phyloP scores from a whole-genome alignment of 64 coral and sea anemone genomes.

The Dendrophyllia cribrosa region DNA sequence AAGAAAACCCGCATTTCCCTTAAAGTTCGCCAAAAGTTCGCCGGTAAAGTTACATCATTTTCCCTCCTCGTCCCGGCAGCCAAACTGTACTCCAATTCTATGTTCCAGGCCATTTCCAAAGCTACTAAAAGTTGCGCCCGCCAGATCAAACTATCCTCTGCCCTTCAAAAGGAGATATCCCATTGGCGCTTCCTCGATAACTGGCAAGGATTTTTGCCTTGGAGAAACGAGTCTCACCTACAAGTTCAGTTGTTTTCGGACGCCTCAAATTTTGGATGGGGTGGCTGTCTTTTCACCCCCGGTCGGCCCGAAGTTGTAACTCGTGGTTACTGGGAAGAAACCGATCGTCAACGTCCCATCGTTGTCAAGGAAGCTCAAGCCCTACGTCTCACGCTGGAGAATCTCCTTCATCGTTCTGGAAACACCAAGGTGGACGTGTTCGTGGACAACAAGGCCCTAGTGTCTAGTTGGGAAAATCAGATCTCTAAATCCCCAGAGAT shows the following conservation, averaged over 20 bases:
- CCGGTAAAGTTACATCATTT: slow-evolving; percentile 51
- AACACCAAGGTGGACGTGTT: slow-evolving; percentile 18
- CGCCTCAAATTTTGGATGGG: no score
- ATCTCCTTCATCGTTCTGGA: not conserved
- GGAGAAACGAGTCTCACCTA: not conserved
- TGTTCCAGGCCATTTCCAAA: not conserved
- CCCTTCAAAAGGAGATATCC: not conserved
- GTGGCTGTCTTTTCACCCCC: no score
- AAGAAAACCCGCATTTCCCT: not conserved
- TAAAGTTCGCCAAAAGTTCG: slow-evolving; percentile 31
- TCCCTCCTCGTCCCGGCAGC: slow-evolving; percentile 1
- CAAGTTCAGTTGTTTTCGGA: not conserved
- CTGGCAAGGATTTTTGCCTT: not conserved
- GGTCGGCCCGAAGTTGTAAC: not conserved
- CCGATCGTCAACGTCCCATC: not conserved
- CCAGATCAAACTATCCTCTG: not conserved
- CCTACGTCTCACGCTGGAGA: not conserved
- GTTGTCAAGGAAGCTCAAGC: slow-evolving; percentile 9
- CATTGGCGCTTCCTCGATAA: not conserved
- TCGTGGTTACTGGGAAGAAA: slow-evolving; percentile 17
- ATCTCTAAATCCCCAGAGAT: not conserved
- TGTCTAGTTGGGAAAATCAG: slow-evolving; percentile 38
- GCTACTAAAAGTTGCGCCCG: not conserved
- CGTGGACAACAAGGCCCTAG: slow-evolving; percentile 4
- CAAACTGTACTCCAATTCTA: not conserved